Percentiles rank a stretch among this genome's conserved stretches.
phyloP scores from a whole-genome alignment of 2,113 vertebrate genomes.

The Polyodon spathula region DNA sequence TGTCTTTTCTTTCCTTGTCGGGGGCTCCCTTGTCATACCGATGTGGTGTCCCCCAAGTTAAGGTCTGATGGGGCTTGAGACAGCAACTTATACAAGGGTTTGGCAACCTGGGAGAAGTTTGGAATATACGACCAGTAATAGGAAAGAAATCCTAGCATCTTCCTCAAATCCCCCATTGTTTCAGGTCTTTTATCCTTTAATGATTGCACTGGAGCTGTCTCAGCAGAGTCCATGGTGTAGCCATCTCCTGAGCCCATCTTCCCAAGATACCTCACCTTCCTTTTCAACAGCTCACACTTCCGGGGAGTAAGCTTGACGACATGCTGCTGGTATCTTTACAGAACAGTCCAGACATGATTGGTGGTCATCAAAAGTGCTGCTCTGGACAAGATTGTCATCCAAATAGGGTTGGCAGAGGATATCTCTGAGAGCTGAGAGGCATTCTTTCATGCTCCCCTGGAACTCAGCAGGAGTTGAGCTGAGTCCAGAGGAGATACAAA shows the following conservation, averaged over 20 bases:
- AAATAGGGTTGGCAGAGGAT: neutral
- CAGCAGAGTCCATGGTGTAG: neutral
- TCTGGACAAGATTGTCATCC: neutral
- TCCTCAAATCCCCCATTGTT: neutral
- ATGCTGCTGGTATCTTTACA: neutral
- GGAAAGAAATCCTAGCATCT: neutral
- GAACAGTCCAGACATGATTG: neutral
- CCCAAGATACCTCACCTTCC: neutral
- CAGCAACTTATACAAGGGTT: no score
- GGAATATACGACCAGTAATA: neutral
- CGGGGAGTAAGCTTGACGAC: neutral
- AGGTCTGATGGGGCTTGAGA: no score
- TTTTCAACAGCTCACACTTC: constrained; percentile 6
- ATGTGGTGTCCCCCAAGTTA: no score
- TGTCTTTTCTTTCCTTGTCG: no score
- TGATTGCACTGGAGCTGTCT: no score
- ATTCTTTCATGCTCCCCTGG: neutral
- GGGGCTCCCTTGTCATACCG: no score
- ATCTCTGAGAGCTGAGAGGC: neutral
- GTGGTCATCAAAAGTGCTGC: neutral
- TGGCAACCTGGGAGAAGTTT: neutral
- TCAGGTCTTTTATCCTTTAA: neutral
- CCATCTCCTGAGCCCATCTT: neutral
- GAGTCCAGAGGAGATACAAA: neutral
- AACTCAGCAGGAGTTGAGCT: neutral